These are phyloP conservation scores for Acrossocheilus fasciatus DNA, from an alignment of 2,797 vertebrate species.

Conservation along the genomic window DNA sequence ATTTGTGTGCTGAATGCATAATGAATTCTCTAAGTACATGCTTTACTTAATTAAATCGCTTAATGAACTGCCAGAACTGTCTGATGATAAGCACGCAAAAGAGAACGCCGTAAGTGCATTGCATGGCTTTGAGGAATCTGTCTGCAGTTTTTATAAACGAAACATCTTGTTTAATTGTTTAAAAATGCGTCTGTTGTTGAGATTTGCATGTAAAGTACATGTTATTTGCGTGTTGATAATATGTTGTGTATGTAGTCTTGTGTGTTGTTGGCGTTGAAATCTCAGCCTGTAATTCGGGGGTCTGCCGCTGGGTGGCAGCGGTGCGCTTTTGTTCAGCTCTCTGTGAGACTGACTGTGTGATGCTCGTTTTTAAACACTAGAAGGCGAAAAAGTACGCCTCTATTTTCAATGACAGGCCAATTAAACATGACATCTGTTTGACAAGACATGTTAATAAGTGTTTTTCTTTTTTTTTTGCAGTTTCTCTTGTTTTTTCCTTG, in stretches of 20 bases:
- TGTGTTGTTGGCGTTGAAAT: neutral
- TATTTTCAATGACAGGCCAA: neutral
- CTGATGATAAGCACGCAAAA: too few species aligned
- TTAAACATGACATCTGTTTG: constrained; percentile 11
- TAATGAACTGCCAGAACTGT: neutral
- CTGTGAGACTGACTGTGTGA: neutral
- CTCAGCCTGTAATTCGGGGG: neutral
- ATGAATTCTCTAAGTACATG: neutral
- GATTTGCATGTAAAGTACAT: neutral
- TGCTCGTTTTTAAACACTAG: neutral
- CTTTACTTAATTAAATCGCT: neutral
- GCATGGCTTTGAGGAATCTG: neutral
- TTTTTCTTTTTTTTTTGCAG: too few species aligned
- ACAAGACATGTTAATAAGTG: neutral
- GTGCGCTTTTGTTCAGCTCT: neutral
- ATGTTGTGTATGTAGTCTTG: neutral
- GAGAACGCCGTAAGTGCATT: too few species aligned
- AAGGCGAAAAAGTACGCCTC: neutral
- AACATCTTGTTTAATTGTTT: neutral
- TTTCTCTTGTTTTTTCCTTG: neutral
- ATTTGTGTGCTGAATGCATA: neutral
- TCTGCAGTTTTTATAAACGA: neutral
- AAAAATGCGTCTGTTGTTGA: neutral
- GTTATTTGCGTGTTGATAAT: neutral
- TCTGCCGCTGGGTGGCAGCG: neutral